Conservation (phyloP, 2,888 invertebrate genomes). For the Anaspis maculata region DNA sequence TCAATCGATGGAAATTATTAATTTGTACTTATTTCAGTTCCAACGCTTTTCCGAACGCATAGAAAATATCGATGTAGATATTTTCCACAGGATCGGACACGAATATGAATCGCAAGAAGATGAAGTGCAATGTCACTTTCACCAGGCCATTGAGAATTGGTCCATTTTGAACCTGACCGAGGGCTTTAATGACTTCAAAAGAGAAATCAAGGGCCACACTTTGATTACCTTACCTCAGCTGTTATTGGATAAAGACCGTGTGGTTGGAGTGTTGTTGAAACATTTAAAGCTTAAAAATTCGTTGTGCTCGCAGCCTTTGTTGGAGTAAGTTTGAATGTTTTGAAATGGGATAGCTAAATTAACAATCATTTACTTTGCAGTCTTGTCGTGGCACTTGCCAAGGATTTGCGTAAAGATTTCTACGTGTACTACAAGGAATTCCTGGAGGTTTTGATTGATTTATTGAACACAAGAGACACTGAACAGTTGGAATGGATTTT, state of each 20-base stretch:
- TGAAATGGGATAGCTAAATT: neutral
- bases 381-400: conserved; percentile 73
- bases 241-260: conserved; percentile 67
- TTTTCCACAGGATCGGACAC: conserved; percentile 76
- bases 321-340: conserved; percentile 61
- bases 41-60: conserved; percentile 83
- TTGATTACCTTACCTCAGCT: conserved; percentile 80
- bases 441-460: conserved; percentile 61
- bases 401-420: conserved; percentile 84
- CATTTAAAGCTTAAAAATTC: conserved; percentile 65
- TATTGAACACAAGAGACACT: conserved; percentile 67
- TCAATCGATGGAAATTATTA: neutral
- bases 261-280: conserved; percentile 62
- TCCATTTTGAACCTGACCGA: conserved; percentile 78
- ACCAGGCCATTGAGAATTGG: conserved; percentile 82
- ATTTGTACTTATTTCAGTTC: conserved; percentile 52
- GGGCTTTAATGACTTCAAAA: conserved; percentile 68
- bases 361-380: conserved; percentile 44
- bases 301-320: conserved; percentile 67
- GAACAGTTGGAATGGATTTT: conserved; percentile 83
- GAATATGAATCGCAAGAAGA: conserved; percentile 60
- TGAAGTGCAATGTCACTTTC: conserved; percentile 69
- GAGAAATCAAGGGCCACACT: conserved; percentile 54
- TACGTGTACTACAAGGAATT: conserved; percentile 76
- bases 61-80: conserved; percentile 76